Base-by-base conservation (phyloP, 2,797 vertebrate species). In the Lepilemur septentrionalis region DNA sequence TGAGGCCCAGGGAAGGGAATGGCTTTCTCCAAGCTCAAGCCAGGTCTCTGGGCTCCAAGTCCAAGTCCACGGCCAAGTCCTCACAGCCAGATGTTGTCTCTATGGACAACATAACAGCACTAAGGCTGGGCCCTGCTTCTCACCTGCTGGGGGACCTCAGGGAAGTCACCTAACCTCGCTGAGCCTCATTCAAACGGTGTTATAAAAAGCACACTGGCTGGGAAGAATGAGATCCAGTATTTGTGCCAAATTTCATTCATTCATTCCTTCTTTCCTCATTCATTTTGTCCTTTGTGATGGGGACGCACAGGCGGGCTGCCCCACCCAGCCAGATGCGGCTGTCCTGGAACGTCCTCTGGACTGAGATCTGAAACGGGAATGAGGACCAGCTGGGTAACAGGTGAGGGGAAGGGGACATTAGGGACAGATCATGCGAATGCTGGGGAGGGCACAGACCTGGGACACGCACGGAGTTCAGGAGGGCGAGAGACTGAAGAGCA, bases 71-170 rank as follows among this genome's bases (percentile, higher is more conserved):
- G 18, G 50, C 15, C 50, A 38, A 38, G 18, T 32, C 10, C n/a
- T 83, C 69, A 1, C 30, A 3, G 46, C 23, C 55, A 32, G 57
- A 38, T 5, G n/a, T 2, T 5, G 22, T 35, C 43, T 65, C n/a
- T 22, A 0, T 17, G 41, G 46, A 30, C 18, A 13, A 6, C 0
- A 1, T 4, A 38, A 15, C 0, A 2, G n/a, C 46, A 10, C 14
- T 0, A 1, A 48, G 1, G 7, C 14, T 18, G 14, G 32, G 2
- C 32, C 69, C 67, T 35, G 52, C 43, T 61, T 55, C 61, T 76
- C 50, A n/a, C 75, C 43, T 38, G 46, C 59, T 4, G 6, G 61
- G 81, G 61, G 25, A 22, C 25, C 82, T 78, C 61, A 9, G 28
- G 28, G 23, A 48, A 59, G 55, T 32, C 25, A 23, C 67, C 38